A percentile compares a stretch with the other conserved stretches of the same genome.
Conservation (phyloP, 2,888 invertebrate species). For the Drepana falcataria region DNA sequence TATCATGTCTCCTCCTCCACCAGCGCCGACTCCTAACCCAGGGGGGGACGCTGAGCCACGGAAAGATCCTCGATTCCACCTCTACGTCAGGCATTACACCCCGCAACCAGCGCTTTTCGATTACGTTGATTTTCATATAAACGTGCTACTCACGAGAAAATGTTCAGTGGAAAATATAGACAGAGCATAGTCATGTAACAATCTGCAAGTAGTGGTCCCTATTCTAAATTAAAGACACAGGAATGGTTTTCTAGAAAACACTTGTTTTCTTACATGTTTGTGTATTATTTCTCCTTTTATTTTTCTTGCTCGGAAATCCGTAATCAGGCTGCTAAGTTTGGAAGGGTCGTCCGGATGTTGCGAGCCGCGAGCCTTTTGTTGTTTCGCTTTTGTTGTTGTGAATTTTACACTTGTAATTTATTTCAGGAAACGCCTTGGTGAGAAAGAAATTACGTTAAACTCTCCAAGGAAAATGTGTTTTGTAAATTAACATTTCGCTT, state of each 20-base stretch:
- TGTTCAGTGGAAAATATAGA: slow-evolving; percentile 51
- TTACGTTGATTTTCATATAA: slow-evolving; percentile 64
- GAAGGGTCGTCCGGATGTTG: slow-evolving; percentile 77
- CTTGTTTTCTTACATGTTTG: slow-evolving; percentile 43
- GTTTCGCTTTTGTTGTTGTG: slow-evolving; percentile 76
- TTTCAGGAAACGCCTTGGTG: slow-evolving; percentile 76
- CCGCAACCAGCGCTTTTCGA: slow-evolving; percentile 63
- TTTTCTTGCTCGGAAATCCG: slow-evolving; percentile 76
- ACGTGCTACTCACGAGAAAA: slow-evolving; percentile 48
- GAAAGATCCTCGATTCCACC: slow-evolving; percentile 60
- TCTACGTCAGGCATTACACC: slow-evolving; percentile 61
- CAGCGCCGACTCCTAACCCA: slow-evolving; percentile 36
- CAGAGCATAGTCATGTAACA: slow-evolving; percentile 17
- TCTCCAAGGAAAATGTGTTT: slow-evolving; percentile 75
- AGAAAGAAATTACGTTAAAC: slow-evolving; percentile 76
- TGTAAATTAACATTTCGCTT: slow-evolving; percentile 68
- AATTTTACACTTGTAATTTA: slow-evolving; percentile 80
- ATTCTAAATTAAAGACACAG: slow-evolving; percentile 32
- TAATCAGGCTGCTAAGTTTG: slow-evolving; percentile 78
- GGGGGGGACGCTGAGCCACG: slow-evolving; percentile 24
- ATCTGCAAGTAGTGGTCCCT: slow-evolving; percentile 18
- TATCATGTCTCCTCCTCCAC: slow-evolving; percentile 27
- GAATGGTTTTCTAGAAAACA: slow-evolving; percentile 48
- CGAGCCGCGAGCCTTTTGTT: slow-evolving; percentile 77
- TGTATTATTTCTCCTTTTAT: slow-evolving; percentile 61